Evolutionary conservation across 2,113 vertebrate species (phyloP).

Genomic region (Neoarius graeffei): DNA sequence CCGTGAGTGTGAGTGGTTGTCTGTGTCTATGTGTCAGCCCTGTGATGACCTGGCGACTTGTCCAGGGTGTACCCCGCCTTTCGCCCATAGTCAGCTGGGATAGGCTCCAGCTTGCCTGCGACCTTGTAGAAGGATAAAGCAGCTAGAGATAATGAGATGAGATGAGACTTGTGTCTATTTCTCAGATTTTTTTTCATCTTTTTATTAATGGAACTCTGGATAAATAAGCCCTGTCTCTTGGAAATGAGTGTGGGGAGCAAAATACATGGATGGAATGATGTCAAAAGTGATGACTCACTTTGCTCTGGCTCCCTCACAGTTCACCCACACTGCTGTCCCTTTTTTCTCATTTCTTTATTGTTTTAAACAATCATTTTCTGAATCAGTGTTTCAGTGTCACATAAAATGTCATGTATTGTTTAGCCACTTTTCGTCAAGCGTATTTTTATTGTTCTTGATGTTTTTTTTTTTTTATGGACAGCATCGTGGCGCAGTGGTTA

Average conservation of each 20-base stretch:
- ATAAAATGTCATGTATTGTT: conserved; percentile 9
- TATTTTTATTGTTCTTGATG: too few species aligned
- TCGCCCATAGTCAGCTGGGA: too few species aligned
- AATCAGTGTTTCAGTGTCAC: conserved; percentile 3
- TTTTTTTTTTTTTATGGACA: too few species aligned
- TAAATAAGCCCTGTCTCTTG: conserved; percentile 33
- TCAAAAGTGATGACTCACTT: conserved; percentile 44
- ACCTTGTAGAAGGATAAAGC: too few species aligned
- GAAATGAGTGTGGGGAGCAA: conserved; percentile 26
- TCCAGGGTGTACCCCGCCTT: too few species aligned
- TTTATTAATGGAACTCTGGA: conserved; percentile 17
- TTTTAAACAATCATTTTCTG: conserved; percentile 18
- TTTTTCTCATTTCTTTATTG: conserved; percentile 29
- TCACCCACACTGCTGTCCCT: conserved; percentile 26
- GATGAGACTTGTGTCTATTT: conserved; percentile 10
- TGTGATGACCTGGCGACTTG: too few species aligned
- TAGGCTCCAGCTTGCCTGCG: too few species aligned
- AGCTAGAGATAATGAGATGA: too few species aligned
- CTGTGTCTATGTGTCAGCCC: too few species aligned
- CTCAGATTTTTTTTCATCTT: conserved; percentile 27
- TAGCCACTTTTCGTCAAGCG: too few species aligned
- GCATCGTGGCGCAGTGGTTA: too few species aligned
- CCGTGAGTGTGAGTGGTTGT: too few species aligned
- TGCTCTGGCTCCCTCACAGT: conserved; percentile 17
- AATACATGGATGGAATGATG: conserved; percentile 30